phyloP scores from a whole-genome alignment of 2,113 vertebrate genomes.

The Calidris pygmaea region DNA sequence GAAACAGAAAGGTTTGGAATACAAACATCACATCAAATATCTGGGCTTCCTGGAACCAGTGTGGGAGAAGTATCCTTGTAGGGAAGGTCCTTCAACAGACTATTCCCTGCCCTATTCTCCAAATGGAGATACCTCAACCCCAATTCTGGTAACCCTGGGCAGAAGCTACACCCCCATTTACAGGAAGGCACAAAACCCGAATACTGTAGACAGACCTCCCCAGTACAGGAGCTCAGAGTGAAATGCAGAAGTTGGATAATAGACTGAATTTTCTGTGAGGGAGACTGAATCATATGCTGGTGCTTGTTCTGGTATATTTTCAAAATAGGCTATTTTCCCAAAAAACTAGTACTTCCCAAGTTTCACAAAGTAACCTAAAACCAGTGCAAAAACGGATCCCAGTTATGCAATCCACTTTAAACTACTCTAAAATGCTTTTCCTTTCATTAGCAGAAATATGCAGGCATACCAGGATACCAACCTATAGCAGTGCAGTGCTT shows the following conservation, averaged over 20 bases:
- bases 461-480: slow-evolving; percentile 56
- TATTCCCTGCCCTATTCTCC: neutral
- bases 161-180: neutral
- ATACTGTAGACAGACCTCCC: accelerated
- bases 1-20: neutral
- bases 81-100: neutral
- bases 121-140: neutral
- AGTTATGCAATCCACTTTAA: neutral
- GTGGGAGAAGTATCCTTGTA: neutral
- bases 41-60: neutral
- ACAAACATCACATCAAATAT: neutral
- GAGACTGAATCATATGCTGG: neutral
- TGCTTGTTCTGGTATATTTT: neutral
- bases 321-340: neutral
- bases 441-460: neutral
- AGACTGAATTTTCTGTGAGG: neutral
- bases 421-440: neutral
- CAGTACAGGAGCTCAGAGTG: neutral
- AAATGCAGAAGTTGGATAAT: neutral
- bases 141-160: neutral
- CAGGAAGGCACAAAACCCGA: neutral
- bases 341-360: neutral
- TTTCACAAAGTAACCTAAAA: neutral
- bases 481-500: slow-evolving; percentile 83
- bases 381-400: neutral